phyloP scores from a whole-genome alignment of 2,797 vertebrate species.

The Malurus leucopterus region DNA sequence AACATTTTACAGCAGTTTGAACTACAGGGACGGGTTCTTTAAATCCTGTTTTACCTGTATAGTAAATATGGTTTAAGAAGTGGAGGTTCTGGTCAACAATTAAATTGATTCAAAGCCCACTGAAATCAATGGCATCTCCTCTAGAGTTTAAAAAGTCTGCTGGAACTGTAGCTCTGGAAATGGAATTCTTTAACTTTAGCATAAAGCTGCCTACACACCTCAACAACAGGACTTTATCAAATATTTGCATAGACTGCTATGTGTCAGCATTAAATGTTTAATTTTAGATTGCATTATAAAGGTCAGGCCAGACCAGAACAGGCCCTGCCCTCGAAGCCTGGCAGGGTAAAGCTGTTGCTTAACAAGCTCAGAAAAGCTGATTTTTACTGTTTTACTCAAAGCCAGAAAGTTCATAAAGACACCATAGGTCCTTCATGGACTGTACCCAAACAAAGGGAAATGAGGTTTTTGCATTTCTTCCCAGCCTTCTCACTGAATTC shows the following conservation, averaged over 20 bases:
- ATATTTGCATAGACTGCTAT: neutral
- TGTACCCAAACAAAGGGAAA: neutral
- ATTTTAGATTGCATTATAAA: neutral
- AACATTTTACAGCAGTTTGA: neutral
- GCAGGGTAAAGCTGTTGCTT: neutral
- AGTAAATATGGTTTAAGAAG: neutral
- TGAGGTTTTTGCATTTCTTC: neutral
- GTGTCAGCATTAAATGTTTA: neutral
- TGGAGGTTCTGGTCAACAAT: neutral
- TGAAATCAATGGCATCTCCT: neutral
- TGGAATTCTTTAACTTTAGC: neutral
- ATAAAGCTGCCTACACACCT: neutral
- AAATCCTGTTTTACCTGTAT: neutral
- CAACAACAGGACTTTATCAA: neutral
- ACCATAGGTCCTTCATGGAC: neutral
- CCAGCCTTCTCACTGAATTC: neutral
- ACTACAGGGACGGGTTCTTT: neutral
- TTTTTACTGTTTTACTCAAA: neutral
- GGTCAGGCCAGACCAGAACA: neutral
- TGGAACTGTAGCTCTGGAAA: neutral
- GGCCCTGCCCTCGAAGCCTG: neutral
- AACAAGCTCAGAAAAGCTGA: neutral
- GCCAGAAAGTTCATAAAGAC: neutral
- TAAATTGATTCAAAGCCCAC: neutral
- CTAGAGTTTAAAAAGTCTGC: neutral